Base-by-base conservation (phyloP, 2,113 vertebrate species). In the Blennius ocellaris region DNA sequence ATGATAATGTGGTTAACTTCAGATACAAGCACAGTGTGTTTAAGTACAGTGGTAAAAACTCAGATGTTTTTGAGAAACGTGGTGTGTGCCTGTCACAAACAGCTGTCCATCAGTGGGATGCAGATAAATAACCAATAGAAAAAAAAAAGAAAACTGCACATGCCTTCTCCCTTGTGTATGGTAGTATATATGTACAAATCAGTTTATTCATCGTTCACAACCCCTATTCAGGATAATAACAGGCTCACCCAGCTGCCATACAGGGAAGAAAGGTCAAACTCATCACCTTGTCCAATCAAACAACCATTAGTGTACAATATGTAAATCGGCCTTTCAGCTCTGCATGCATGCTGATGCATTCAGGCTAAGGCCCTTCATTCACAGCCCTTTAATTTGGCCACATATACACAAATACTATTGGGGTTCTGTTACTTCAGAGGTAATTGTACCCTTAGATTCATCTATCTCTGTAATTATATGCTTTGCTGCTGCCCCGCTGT, bases 211-310 rank as follows among this genome's bases (percentile, higher is more conserved):
- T 30, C 2, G 2, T 57, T 64, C 60, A 2, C 12, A 54, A 0
- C 55, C 36, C 55, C 59, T 17, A 0, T 45, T 57, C 37, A 68
- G 41, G 70, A 37, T 12, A 15, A n/a, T 39, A 11, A 64, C 11
- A 3, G 21, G 54, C 52, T 77, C 73, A 68, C 80, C 59, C 55
- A 21, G 15, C 66, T 45, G 50, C 75, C 41, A 16, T 48, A 15
- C 43, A 58, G 51, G 74, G 59, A 48, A 53, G 5, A 85, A 86
- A 89, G 87, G 81, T 89, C 82, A 85, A 14, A 12, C 69, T 79
- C 73, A 66, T 89, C 73, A 60, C 60, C 72, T 62, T 40, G 1
- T 68, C 78, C 80, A 87, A 91, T 90, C 82, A 90, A 82, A 82
- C 71, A 62, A 47, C 76, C 65, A 85, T 90, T 80, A 87, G 57